Percentiles rank a stretch among this genome's conserved stretches.
Conservation (phyloP, 2,797 vertebrate genomes). For the Myripristis murdjan region DNA sequence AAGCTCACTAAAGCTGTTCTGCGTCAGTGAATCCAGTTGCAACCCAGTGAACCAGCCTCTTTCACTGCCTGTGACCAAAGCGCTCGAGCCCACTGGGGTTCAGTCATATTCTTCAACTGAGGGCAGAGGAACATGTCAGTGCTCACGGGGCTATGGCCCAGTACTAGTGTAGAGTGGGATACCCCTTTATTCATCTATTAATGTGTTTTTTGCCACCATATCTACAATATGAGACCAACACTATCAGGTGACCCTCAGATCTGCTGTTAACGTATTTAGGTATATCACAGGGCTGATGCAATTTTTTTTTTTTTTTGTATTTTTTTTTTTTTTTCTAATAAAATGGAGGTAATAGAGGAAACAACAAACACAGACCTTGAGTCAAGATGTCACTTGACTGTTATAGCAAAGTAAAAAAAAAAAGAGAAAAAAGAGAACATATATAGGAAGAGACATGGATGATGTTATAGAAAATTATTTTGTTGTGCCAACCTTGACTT, state of each 20-base stretch:
- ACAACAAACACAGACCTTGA: slow-evolving; percentile 36
- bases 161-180: slow-evolving; percentile 42
- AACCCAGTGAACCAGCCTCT: slow-evolving; percentile 80
- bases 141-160: slow-evolving; percentile 35
- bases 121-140: slow-evolving; percentile 29
- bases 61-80: slow-evolving; percentile 81
- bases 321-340: too few species aligned
- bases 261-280: slow-evolving; percentile 49
- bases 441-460: slow-evolving; percentile 43
- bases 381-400: slow-evolving; percentile 64
- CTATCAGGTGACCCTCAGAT: slow-evolving; percentile 37
- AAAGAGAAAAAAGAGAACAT: slow-evolving; percentile 22
- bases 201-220: slow-evolving; percentile 52
- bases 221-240: slow-evolving; percentile 28
- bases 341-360: slow-evolving; percentile 39
- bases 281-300: slow-evolving; percentile 71
- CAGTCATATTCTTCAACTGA: slow-evolving; percentile 40
- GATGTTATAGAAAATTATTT: slow-evolving; percentile 76
- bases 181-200: slow-evolving; percentile 37
- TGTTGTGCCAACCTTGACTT: slow-evolving; percentile 89
- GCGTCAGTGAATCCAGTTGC: slow-evolving; percentile 66
- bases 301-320: slow-evolving; percentile 35
- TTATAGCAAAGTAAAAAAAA: slow-evolving; percentile 38
- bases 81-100: slow-evolving; percentile 60
- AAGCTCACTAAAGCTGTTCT: slow-evolving; percentile 59